Evolutionary conservation across 2,888 invertebrate genomes (phyloP).

Genomic region (Melieria omissa): DNA sequence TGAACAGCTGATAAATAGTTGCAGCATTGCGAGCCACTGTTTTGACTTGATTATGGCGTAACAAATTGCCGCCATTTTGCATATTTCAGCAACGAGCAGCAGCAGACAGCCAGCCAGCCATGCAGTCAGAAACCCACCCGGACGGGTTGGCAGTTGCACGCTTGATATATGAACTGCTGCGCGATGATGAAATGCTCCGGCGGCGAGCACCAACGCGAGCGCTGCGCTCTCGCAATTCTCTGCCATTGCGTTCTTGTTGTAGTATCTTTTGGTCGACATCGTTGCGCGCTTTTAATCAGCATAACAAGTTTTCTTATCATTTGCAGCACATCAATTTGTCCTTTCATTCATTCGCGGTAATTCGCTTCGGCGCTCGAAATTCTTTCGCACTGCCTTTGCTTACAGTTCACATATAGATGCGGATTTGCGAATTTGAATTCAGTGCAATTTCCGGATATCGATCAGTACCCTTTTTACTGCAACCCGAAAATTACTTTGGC

Average conservation of each 20-base stretch:
- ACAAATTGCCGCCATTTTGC: conserved; percentile 35
- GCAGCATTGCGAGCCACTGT: conserved; percentile 21
- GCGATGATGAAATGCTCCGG: neutral
- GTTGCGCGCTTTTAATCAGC: conserved; percentile 24
- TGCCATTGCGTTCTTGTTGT: neutral
- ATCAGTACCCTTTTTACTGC: too few species aligned
- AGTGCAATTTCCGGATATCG: too few species aligned
- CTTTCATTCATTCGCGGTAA: conserved; percentile 5
- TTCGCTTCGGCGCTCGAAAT: too few species aligned
- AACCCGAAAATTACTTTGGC: too few species aligned
- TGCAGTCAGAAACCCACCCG: neutral
- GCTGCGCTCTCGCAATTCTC: too few species aligned
- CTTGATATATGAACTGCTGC: neutral
- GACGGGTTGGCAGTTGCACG: neutral
- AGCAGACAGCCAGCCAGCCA: neutral
- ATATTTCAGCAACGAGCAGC: conserved; percentile 23
- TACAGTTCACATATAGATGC: too few species aligned
- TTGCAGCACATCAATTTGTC: conserved; percentile 25
- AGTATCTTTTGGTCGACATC: neutral
- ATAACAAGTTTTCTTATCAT: conserved; percentile 31
- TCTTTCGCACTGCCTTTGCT: too few species aligned
- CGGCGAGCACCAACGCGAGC: too few species aligned
- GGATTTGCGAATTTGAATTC: too few species aligned
- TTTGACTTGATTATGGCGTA: conserved; percentile 37
- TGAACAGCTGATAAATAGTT: conserved; percentile 29